phyloP scores from a whole-genome alignment of 1,140 invertebrate species.

The Chelonus insularis region DNA sequence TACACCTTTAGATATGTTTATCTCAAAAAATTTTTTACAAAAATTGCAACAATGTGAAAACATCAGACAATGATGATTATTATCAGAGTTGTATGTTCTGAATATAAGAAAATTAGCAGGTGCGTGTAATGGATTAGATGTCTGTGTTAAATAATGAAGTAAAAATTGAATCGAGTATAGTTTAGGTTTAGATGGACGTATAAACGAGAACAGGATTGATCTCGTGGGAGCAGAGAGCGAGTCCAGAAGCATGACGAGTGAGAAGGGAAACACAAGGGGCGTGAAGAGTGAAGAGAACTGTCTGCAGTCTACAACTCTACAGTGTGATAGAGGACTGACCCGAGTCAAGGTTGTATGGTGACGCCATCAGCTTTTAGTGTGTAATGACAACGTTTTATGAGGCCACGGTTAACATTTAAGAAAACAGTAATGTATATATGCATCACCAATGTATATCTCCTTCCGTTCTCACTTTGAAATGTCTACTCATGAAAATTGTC shows the following conservation, averaged over 20 bases:
- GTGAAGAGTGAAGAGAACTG: slow-evolving; percentile 36
- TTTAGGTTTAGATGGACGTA: neutral
- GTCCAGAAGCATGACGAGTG: slow-evolving; percentile 1
- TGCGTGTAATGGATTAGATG: too few species aligned
- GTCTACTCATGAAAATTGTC: too few species aligned
- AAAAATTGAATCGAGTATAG: too few species aligned
- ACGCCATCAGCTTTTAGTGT: slow-evolving; percentile 58
- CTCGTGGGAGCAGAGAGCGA: slow-evolving; percentile 27
- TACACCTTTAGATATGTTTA: too few species aligned
- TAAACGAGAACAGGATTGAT: slow-evolving; percentile 26
- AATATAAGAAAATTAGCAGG: too few species aligned
- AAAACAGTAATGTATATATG: neutral
- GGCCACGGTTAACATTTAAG: slow-evolving; percentile 25
- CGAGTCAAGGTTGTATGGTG: slow-evolving; percentile 59
- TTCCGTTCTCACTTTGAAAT: neutral
- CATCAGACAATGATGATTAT: too few species aligned
- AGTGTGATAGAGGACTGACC: slow-evolving; percentile 58
- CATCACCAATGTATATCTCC: neutral
- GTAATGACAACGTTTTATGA: slow-evolving; percentile 56
- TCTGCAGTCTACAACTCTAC: slow-evolving; percentile 32
- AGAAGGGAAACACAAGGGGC: slow-evolving; percentile 21
- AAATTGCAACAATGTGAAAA: too few species aligned
- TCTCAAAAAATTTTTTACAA: too few species aligned
- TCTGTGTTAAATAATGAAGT: too few species aligned
- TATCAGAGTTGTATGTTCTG: too few species aligned